Percentiles rank a stretch among this genome's conserved stretches.
These are phyloP conservation scores for Dromiciops gliroides DNA, from an alignment of 2,113 vertebrate genomes.

Conservation along the genomic window DNA sequence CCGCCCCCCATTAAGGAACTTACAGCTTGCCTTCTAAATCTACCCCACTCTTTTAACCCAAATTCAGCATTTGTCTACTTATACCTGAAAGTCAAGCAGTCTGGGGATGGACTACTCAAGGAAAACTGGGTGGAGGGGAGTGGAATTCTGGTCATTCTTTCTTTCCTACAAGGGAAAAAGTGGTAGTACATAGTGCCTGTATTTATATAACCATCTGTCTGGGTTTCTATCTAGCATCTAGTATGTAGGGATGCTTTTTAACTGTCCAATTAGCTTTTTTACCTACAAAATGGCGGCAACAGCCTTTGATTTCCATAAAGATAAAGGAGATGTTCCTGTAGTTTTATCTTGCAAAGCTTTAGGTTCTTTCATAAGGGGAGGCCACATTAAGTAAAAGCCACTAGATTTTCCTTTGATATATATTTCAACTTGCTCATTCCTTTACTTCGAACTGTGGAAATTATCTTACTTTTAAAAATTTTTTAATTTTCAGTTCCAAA, in stretches of 20 bases:
- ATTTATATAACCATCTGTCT: background rate
- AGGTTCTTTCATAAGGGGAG: background rate
- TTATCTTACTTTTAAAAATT: background rate
- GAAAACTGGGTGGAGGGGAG: background rate
- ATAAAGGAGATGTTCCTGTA: background rate
- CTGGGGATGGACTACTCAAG: background rate
- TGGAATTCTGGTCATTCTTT: background rate
- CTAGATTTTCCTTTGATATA: background rate
- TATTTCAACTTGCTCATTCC: background rate
- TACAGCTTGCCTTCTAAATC: background rate
- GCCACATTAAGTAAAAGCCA: background rate
- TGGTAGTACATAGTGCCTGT: background rate
- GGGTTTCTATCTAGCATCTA: background rate
- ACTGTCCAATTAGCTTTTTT: background rate
- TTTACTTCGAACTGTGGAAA: background rate
- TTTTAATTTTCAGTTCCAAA: background rate
- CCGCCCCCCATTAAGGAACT: constrained; percentile 25
- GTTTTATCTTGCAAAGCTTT: background rate
- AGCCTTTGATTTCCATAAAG: background rate
- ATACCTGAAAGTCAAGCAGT: background rate
- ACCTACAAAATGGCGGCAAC: background rate
- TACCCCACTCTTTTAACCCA: background rate
- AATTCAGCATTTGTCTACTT: background rate
- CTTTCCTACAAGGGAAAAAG: background rate
- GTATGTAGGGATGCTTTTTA: too few relatives aligned